Conservation (phyloP, 2,797 vertebrate genomes). For the Danio aesculapii region DNA sequence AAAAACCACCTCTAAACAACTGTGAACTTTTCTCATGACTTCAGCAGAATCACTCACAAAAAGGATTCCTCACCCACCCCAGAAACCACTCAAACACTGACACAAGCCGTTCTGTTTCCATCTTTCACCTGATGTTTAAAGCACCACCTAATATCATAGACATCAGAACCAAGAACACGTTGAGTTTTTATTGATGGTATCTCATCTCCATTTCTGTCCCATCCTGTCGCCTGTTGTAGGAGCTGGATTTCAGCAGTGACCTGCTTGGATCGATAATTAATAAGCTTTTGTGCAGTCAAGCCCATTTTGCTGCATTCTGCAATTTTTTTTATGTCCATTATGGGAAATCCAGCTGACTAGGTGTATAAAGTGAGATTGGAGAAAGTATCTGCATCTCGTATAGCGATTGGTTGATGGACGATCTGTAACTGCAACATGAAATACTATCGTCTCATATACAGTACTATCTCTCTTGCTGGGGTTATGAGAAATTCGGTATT, state of each 20-base stretch:
- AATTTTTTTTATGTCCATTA: conserved; percentile 81
- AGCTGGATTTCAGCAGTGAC: conserved; percentile 76
- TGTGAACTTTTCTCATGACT: conserved; percentile 38
- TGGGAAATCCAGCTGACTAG: conserved; percentile 82
- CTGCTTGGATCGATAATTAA: conserved; percentile 82
- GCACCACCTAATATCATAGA: conserved; percentile 51
- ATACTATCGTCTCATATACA: conserved; percentile 57
- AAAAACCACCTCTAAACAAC: neutral
- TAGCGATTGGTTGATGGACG: conserved; percentile 73
- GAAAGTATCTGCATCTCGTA: conserved; percentile 68
- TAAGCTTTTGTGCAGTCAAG: conserved; percentile 79
- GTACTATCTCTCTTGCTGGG: conserved; percentile 61
- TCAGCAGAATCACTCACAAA: conserved; percentile 39
- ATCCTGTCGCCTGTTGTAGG: conserved; percentile 68
- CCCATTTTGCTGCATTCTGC: conserved; percentile 81
- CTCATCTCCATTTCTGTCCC: conserved; percentile 74
- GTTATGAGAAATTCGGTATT: conserved; percentile 74
- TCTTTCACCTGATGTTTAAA: conserved; percentile 54
- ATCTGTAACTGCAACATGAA: conserved; percentile 65
- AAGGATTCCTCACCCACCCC: conserved; percentile 16
- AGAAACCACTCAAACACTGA: conserved; percentile 57
- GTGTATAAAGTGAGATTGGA: conserved; percentile 72
- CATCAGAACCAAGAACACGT: conserved; percentile 60
- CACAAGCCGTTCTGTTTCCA: conserved; percentile 38
- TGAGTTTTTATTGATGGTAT: conserved; percentile 67